phyloP scores from a whole-genome alignment of 2,113 vertebrate species.

The Crotalus helleri region DNA sequence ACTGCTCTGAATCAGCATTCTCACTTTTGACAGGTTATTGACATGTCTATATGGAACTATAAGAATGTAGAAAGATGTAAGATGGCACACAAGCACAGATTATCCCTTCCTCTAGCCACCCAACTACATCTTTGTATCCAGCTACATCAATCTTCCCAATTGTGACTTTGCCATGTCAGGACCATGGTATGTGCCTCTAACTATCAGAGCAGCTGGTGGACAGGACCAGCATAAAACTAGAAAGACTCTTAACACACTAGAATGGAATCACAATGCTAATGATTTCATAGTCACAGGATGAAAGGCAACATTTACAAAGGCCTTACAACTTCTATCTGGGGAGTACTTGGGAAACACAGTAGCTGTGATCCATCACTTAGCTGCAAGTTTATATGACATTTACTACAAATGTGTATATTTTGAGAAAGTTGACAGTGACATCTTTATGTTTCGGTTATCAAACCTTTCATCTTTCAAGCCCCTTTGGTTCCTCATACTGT shows the following conservation, averaged over 20 bases:
- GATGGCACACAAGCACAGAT: background rate
- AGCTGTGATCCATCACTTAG: constrained; percentile 51
- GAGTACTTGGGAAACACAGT: constrained; percentile 26
- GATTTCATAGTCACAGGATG: background rate
- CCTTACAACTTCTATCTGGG: constrained; percentile 50
- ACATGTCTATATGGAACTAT: background rate
- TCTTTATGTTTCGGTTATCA: constrained; percentile 64
- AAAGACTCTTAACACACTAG: background rate
- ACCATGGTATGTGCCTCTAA: background rate
- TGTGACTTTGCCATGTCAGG: background rate
- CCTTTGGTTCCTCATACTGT: constrained; percentile 47
- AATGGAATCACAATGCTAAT: background rate
- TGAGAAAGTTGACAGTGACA: constrained; percentile 53
- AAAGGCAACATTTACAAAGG: background rate
- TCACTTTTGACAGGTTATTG: background rate
- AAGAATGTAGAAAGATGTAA: background rate
- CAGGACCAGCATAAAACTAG: background rate
- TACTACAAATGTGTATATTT: constrained; percentile 53
- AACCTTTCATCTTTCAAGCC: constrained; percentile 49
- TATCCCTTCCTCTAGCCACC: background rate
- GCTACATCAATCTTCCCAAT: background rate
- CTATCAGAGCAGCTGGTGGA: background rate
- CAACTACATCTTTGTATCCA: background rate
- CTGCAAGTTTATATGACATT: constrained; percentile 55
- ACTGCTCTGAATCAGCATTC: background rate